Evolutionary conservation across 2,797 vertebrate species (phyloP).

Genomic region (Apogon talboti): DNA sequence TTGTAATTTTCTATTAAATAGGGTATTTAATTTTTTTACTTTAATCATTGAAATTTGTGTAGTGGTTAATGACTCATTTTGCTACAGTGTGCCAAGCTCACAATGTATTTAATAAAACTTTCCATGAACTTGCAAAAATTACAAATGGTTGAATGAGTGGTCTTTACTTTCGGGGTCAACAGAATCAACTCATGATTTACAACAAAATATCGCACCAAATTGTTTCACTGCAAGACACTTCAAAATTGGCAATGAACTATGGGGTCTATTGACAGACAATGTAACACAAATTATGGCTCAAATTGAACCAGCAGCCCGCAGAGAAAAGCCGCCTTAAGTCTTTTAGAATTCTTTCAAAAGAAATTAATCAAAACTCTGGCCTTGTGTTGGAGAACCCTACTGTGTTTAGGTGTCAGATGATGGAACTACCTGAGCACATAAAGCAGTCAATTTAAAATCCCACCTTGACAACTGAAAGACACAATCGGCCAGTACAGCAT

Average conservation of each 20-base stretch:
- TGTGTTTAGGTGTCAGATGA: slow-evolving; percentile 28
- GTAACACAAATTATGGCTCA: slow-evolving; percentile 4
- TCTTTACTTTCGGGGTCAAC: slow-evolving; percentile 17
- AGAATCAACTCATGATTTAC: slow-evolving; percentile 23
- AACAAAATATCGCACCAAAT: slow-evolving; percentile 5
- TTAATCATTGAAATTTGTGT: too few species aligned
- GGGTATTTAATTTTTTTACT: too few species aligned
- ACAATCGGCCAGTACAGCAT: slow-evolving; percentile 10
- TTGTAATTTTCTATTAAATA: too few species aligned
- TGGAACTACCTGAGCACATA: slow-evolving; percentile 31
- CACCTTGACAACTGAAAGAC: slow-evolving; percentile 36
- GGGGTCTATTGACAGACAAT: slow-evolving; percentile 19
- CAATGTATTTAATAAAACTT: too few species aligned
- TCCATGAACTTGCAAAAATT: too few species aligned
- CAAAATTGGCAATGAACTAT: slow-evolving; percentile 38
- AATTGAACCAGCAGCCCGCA: slow-evolving; percentile 8
- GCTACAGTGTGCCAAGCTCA: too few species aligned
- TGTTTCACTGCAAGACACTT: slow-evolving; percentile 9
- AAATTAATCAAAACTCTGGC: slow-evolving; percentile 43
- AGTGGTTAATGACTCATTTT: too few species aligned
- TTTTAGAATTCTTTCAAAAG: slow-evolving; percentile 29
- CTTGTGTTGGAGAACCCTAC: slow-evolving; percentile 26
- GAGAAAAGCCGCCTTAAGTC: slow-evolving; percentile 20
- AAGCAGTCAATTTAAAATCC: slow-evolving; percentile 38
- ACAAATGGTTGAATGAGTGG: neutral